Evolutionary conservation across 1,140 invertebrate genomes (phyloP).

Genomic region (Pteromalus puparum): DNA sequence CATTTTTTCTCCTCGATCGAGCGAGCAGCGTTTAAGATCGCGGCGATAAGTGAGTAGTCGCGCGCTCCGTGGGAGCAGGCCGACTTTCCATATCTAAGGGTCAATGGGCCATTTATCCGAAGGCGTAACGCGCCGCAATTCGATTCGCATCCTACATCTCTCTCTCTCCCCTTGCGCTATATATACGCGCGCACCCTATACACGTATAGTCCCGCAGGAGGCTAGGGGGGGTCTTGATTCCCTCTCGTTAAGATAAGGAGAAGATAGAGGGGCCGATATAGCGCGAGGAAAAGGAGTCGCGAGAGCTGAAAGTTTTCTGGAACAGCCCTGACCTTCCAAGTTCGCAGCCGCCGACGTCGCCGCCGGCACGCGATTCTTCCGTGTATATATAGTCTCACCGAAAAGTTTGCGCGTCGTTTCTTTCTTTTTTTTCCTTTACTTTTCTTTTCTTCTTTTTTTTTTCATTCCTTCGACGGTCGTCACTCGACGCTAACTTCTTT

Average conservation of each 20-base stretch:
- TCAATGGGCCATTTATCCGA: slow-evolving; percentile 27
- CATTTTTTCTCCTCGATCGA: slow-evolving; percentile 35
- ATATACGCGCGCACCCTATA: not conserved
- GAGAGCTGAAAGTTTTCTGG: not conserved
- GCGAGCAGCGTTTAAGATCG: slow-evolving; percentile 5
- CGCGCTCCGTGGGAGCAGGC: not conserved
- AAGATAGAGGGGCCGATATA: not conserved
- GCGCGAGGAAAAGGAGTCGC: not conserved
- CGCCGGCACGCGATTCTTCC: slow-evolving; percentile 14
- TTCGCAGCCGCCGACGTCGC: slow-evolving; percentile 1
- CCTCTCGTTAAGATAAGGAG: slow-evolving; percentile 42
- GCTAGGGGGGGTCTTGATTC: slow-evolving; percentile 19
- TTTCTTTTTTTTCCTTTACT: too few species aligned
- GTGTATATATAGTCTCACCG: not conserved
- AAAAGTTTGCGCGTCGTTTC: not conserved
- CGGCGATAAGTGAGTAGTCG: slow-evolving; percentile 1
- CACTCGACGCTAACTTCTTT: not conserved
- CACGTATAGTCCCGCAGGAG: not conserved
- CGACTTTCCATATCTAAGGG: slow-evolving; percentile 22
- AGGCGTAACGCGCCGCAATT: slow-evolving; percentile 33
- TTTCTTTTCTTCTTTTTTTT: not conserved
- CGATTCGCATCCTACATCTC: slow-evolving; percentile 4
- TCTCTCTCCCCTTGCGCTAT: not conserved
- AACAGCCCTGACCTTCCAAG: slow-evolving; percentile 27
- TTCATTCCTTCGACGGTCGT: not conserved